Evolutionary conservation across 2,797 vertebrate genomes (phyloP).

Genomic region (Remorina albescens): DNA sequence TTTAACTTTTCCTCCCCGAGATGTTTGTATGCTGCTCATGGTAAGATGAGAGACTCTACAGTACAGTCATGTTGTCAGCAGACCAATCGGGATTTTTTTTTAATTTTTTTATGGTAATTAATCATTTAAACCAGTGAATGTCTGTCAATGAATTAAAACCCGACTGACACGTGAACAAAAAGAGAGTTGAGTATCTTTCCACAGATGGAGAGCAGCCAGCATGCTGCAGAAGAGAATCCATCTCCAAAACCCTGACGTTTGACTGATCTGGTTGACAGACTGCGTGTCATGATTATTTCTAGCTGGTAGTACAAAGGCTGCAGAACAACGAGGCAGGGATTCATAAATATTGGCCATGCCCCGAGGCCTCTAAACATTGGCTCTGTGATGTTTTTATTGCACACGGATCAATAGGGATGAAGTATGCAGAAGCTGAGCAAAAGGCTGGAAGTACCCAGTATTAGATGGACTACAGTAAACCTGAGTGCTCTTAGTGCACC

Average conservation of each 20-base stretch:
- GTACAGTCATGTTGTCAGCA: background rate
- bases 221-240: slow-evolving; percentile 22
- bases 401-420: slow-evolving; percentile 68
- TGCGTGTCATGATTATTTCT: slow-evolving; percentile 65
- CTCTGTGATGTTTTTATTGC: slow-evolving; percentile 67
- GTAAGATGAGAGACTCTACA: background rate
- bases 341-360: slow-evolving; percentile 64
- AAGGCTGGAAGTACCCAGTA: slow-evolving; percentile 60
- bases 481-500: background rate
- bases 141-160: background rate
- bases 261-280: slow-evolving; percentile 39
- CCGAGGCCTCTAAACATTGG: slow-evolving; percentile 27
- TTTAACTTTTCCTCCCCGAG: slow-evolving; percentile 11
- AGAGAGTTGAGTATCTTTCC: slow-evolving; percentile 1
- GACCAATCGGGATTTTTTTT: background rate
- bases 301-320: slow-evolving; percentile 53
- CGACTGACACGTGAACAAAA: background rate
- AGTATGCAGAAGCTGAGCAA: slow-evolving; percentile 61
- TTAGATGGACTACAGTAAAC: slow-evolving; percentile 2
- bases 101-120: too few relatives aligned
- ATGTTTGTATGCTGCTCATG: background rate
- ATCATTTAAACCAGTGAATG: background rate
- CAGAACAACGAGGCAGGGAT: slow-evolving; percentile 21
- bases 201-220: background rate
- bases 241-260: slow-evolving; percentile 19